A percentile compares a stretch with the other conserved stretches of the same genome.
Evolutionary conservation across 92 coral and sea anemone genomes (phyloP).

Genomic region (Bergia puertoricense): DNA sequence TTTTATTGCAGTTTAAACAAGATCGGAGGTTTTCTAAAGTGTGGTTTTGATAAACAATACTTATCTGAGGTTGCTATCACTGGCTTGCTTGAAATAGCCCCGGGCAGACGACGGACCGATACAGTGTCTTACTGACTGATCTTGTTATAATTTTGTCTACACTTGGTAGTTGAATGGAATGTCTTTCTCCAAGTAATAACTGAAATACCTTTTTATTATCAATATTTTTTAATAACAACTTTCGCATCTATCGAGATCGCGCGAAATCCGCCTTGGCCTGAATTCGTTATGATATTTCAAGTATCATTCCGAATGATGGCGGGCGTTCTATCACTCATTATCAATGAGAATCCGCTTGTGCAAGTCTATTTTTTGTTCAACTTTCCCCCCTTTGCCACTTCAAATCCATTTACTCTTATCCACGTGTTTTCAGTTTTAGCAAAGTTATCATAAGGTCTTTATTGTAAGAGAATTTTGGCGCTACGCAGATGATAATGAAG

Average conservation of each 20-base stretch:
- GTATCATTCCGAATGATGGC: neutral
- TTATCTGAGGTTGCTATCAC: constrained; percentile 37
- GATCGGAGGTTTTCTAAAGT: constrained; percentile 25
- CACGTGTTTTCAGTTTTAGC: constrained; percentile 24
- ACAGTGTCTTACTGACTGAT: constrained; percentile 1
- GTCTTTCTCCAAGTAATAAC: constrained; percentile 22
- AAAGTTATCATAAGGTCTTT: constrained; percentile 35
- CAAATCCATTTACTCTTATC: neutral
- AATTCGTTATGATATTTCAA: neutral
- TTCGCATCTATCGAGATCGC: neutral
- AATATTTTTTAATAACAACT: constrained; percentile 4
- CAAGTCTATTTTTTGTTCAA: neutral
- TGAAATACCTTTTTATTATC: neutral
- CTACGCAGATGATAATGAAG: constrained; percentile 23
- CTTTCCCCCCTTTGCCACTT: neutral
- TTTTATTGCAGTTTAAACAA: constrained; percentile 18
- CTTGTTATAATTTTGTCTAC: constrained; percentile 28
- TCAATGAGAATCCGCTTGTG: neutral
- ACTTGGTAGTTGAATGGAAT: constrained; percentile 19
- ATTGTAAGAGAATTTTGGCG: constrained; percentile 35
- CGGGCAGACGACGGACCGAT: constrained; percentile 18
- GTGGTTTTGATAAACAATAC: constrained; percentile 38
- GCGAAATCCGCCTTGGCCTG: neutral
- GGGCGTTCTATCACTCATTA: too few species aligned
- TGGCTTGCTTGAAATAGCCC: constrained; percentile 10